Evolutionary conservation across 2,113 vertebrate genomes (phyloP), one percentile per base, ranked within the genome.

Genomic region (Sigmodon hispidus): DNA sequence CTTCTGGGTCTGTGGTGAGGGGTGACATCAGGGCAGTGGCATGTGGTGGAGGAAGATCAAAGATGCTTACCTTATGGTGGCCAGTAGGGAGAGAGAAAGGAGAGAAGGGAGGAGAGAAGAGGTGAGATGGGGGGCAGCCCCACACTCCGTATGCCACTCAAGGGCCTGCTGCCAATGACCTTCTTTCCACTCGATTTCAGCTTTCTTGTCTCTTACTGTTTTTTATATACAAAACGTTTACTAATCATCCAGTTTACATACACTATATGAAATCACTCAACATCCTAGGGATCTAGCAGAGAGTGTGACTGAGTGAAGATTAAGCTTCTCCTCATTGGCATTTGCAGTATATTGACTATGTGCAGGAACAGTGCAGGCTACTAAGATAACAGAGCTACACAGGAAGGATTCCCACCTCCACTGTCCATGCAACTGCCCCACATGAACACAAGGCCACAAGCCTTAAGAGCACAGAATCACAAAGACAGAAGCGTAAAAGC

Each of bases 261-360:
- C 75, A 48, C 21, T 79, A 67, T 13, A 59, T 36, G 40, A 94
- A 94, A 81, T 4, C n/a, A n/a, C 40, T 65, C 36, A 88, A 91
- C 15, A 72, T 34, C 3, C 11, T 31, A 90, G 45, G n/a, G 40
- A 50, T 17, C 17, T 61, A 93, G 29, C n/a, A 89, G 22, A 43
- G 83, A 91, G 83, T 59, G 55, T 13, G 80, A 7, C n/a, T 73
- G 59, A 59, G 24, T 21, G 67, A 93, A 77, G 31, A 92, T 63
- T 93, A 76, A 94, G 36, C 65, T 70, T 93, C 83, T 89, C 36
- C 83, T 86, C 36, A 29, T 31, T 87, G 73, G 91, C 40, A 83
- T 86, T 70, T 31, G 40, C 0, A 34, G 55, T 7, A 0, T 59
- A 63, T 0, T 55, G 80, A 67, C n/a, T 40, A 26, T 11, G 15